Conservation (phyloP, 2,888 invertebrate species). For the Encarsia formosa region DNA sequence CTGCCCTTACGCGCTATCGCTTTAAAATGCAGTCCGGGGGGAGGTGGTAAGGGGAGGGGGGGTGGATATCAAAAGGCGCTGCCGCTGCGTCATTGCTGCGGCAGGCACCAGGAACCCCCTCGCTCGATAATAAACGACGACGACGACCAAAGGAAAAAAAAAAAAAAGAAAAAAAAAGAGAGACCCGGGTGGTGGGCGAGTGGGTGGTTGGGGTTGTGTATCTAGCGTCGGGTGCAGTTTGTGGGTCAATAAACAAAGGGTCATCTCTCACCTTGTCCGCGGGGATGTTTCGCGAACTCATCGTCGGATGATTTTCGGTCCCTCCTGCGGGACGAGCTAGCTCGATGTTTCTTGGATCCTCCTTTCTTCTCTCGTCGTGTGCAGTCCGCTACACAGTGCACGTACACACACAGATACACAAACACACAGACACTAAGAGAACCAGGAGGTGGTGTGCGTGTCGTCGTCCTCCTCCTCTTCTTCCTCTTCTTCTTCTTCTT, state of each 20-base stretch:
- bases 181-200: background rate
- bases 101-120: too few species aligned
- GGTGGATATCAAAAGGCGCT: background rate
- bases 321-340: too few species aligned
- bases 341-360: too few species aligned
- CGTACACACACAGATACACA: too few species aligned
- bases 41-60: background rate
- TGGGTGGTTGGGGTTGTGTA: background rate
- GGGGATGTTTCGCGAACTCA: slow-evolving; percentile 78
- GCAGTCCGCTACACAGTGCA: too few species aligned
- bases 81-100: background rate
- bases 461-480: too few species aligned
- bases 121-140: too few species aligned
- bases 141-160: background rate
- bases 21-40: background rate
- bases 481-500: too few species aligned
- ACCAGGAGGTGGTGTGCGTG: too few species aligned
- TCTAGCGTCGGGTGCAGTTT: background rate
- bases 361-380: too few species aligned
- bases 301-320: too few species aligned
- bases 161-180: background rate
- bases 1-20: background rate
- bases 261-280: slow-evolving; percentile 71
- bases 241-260: background rate
- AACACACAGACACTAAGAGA: too few species aligned